These are phyloP conservation scores for Stegastes partitus DNA, from an alignment of 2,113 vertebrate species.

Conservation along the genomic window DNA sequence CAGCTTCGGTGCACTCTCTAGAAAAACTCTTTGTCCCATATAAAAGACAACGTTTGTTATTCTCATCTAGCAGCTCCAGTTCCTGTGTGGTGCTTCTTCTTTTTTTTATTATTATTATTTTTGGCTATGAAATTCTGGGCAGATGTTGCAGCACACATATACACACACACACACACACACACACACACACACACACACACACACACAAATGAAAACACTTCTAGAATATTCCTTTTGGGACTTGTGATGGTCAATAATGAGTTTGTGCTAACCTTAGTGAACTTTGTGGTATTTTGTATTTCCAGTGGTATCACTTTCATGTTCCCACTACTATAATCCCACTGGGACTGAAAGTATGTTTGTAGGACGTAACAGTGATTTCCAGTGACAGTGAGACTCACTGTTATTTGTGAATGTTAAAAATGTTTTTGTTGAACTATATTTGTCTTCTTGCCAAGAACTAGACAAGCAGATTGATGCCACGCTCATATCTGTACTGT, in stretches of 20 bases:
- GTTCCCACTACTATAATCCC: slow-evolving; percentile 12
- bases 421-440: not conserved
- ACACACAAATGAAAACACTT: slow-evolving; percentile 24
- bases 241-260: slow-evolving; percentile 36
- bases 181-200: slow-evolving; percentile 8
- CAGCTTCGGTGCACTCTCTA: slow-evolving; percentile 23
- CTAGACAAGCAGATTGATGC: not conserved
- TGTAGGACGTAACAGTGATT: slow-evolving; percentile 12
- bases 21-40: slow-evolving; percentile 47
- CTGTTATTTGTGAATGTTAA: not conserved
- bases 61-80: slow-evolving; percentile 55
- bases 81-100: slow-evolving; percentile 48
- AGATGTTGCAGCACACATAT: slow-evolving; percentile 58
- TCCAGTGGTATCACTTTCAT: slow-evolving; percentile 1
- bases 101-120: slow-evolving; percentile 42
- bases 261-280: slow-evolving; percentile 34
- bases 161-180: not conserved
- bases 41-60: slow-evolving; percentile 55
- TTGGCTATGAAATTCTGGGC: slow-evolving; percentile 51
- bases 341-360: slow-evolving; percentile 4
- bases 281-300: slow-evolving; percentile 20
- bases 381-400: not conserved
- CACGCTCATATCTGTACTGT: not conserved
- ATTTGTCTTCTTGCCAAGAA: not conserved
- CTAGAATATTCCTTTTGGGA: slow-evolving; percentile 23